Conservation (phyloP, 2,113 vertebrate species). For the Nannospalax galili region DNA sequence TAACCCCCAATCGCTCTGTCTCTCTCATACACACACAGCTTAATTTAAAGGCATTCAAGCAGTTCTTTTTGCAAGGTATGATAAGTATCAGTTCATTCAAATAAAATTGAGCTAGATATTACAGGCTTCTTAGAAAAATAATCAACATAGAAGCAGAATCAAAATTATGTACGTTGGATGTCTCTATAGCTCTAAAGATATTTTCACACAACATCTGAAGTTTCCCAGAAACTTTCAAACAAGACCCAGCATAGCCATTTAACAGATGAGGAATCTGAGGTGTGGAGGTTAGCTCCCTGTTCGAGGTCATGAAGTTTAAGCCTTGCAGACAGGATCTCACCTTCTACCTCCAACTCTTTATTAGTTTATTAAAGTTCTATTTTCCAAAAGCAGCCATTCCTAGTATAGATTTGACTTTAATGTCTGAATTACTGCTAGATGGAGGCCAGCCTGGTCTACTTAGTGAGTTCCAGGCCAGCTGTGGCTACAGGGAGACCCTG, state of each 20-base stretch:
- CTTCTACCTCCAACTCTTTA: background rate
- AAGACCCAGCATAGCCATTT: background rate
- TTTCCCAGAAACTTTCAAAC: no score
- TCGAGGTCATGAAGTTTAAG: background rate
- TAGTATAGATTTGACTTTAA: background rate
- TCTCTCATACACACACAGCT: no score
- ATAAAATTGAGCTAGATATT: no score
- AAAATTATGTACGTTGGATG: background rate
- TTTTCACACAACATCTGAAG: background rate
- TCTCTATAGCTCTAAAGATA: background rate
- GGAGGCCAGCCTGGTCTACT: no score
- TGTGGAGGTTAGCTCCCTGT: background rate
- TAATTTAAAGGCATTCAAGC: no score
- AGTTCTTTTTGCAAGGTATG: no score
- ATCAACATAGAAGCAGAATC: background rate
- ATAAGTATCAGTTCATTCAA: no score
- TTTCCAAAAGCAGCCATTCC: constrained; percentile 21
- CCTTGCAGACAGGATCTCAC: background rate
- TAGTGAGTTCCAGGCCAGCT: no score
- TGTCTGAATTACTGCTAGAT: background rate
- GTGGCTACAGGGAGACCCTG: no score
- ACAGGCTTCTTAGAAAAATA: constrained; percentile 7
- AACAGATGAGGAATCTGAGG: background rate
- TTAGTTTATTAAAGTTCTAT: background rate
- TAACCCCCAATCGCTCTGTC: no score